Evolutionary conservation across 2,113 vertebrate genomes (phyloP), one percentile per base, ranked within the genome.

Genomic region (Pelusios castaneus): DNA sequence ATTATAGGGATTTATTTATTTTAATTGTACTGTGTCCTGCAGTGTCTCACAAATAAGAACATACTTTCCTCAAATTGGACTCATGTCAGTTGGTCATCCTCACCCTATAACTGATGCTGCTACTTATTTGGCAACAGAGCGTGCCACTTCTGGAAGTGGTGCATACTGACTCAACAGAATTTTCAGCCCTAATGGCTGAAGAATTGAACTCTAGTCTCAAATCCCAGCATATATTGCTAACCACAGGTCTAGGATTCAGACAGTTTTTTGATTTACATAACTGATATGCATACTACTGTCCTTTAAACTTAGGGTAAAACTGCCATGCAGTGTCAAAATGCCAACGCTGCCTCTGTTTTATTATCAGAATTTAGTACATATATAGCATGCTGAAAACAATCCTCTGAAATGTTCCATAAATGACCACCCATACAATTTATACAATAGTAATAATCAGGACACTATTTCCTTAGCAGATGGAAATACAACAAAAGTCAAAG

Each of bases 61-160:
- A 16, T 52, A 5, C 51, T 52, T 13, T 52, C 51, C 51, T 52
- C 13, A 52, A 52, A 52, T 3, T 52, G 51, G 51, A 52, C 51
- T 52, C 51, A 52, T 52, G 51, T 52, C 51, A 52, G 51, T 52
- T 17, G 16, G 13, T 52, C 51, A 52, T 14, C 51, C 12, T 52
- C 51, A 52, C 51, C 51, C 12, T 52, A 17, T 88, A 79, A 67
- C 55, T 92, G 82, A 89, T 89, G 93, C 93, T 93, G 95, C 92
- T 93, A 88, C 88, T 96, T 76, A 75, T 63, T 76, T 85, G 70
- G 56, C 87, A 88, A 92, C 51, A 79, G 14, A 63, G 88, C 84
- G 81, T 80, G 14, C 31, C 60, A n/a, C 60, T 31, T 63, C 60
- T 14, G 34, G 16, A 31, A 34, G 16, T 63, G 31, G 16, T 34